phyloP scores from a whole-genome alignment of 2,113 vertebrate genomes.

The Ascaphus truei region DNA sequence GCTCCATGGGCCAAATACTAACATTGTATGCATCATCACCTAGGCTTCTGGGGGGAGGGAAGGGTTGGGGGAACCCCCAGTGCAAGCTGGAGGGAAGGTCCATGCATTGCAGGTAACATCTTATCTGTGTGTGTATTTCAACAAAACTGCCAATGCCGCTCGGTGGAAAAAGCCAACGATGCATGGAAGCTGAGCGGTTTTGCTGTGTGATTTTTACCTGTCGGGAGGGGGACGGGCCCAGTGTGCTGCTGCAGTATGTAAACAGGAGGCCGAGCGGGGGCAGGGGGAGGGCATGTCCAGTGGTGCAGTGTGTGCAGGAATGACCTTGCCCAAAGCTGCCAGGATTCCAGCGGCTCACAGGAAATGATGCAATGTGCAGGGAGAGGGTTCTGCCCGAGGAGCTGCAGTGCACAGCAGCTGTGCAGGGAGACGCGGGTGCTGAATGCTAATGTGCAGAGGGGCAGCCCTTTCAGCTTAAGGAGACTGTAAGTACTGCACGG shows the following conservation, averaged over 20 bases:
- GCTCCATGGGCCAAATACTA: too few species aligned
- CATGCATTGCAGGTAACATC: too few species aligned
- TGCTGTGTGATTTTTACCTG: conserved; percentile 5
- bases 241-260: conserved; percentile 15
- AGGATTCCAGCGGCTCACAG: conserved; percentile 20
- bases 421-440: background rate
- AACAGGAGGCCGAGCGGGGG: too few species aligned
- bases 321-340: conserved; percentile 20
- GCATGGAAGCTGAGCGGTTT: background rate
- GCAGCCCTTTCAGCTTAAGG: background rate
- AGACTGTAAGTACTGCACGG: background rate
- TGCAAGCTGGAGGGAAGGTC: background rate
- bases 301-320: conserved; percentile 27
- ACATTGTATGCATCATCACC: too few species aligned
- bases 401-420: background rate
- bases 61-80: background rate
- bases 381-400: background rate
- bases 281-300: too few species aligned
- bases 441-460: background rate
- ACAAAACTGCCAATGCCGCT: too few species aligned
- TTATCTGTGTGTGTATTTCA: too few species aligned
- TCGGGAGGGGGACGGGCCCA: background rate
- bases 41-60: background rate
- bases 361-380: conserved; percentile 23
- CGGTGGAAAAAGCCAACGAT: too few species aligned